A percentile compares a stretch with the other conserved stretches of the same genome.
These are phyloP conservation scores for Drosophila lacteicornis DNA, from an alignment of 1,140 invertebrate species.

Conservation along the genomic window DNA sequence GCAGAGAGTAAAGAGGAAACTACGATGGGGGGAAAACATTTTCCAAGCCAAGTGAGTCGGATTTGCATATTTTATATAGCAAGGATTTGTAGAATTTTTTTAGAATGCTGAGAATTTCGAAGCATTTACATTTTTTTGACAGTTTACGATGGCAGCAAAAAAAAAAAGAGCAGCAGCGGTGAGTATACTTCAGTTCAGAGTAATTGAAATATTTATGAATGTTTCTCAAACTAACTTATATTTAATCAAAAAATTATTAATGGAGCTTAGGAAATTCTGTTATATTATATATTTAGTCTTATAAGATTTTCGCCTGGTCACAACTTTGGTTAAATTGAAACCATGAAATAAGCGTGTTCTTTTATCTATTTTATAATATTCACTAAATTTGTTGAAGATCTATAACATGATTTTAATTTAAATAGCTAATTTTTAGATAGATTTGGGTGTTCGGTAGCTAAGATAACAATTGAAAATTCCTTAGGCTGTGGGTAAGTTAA, in stretches of 20 bases:
- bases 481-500: too few relatives aligned
- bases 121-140: constrained; percentile 42
- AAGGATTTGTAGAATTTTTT: constrained; percentile 40
- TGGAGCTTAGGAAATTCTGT: too few relatives aligned
- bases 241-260: neutral
- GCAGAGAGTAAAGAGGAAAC: constrained; percentile 2
- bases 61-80: constrained; percentile 58
- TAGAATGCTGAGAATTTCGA: constrained; percentile 38
- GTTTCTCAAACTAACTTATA: neutral
- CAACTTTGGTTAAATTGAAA: neutral
- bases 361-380: too few relatives aligned
- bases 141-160: constrained; percentile 26
- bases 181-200: constrained; percentile 5
- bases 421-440: too few relatives aligned
- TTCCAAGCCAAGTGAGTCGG: constrained; percentile 31
- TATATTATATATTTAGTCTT: neutral
- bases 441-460: too few relatives aligned
- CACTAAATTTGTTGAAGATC: too few relatives aligned
- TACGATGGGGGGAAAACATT: constrained; percentile 20
- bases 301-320: too few relatives aligned
- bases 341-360: neutral
- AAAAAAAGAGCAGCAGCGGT: neutral
- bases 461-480: too few relatives aligned
- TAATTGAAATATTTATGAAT: constrained; percentile 41
- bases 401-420: too few relatives aligned